Evolutionary conservation across 2,797 vertebrate species (phyloP), one percentile per base, ranked within the genome.

Genomic region (Muscicapa striata): DNA sequence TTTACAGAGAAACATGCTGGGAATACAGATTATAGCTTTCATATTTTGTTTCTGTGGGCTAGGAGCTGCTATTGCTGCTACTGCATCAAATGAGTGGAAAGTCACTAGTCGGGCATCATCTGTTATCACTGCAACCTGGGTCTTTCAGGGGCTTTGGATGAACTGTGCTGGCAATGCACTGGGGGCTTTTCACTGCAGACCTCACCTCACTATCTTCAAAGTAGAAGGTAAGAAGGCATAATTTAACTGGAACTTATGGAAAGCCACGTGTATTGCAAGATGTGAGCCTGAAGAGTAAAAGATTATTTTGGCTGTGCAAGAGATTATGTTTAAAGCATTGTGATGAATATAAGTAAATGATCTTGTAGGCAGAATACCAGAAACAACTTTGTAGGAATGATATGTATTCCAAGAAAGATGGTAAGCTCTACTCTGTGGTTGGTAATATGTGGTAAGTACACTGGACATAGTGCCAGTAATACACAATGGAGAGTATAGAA

Each of bases 81-180:
- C 98, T 2, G 96, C 98, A 4, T 99, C 98, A 51, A 99, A 99
- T 51, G 99, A 99, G 92, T 99, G 99, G 99, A 98, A 98, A 95
- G 98, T 98, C 64, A 99, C 99, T 34, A 99, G 99, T 84, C 96
- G 98, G 83, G 99, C 99, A 17, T 99, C 98, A 5, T 99, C 99
- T 2, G 99, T 99, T 93, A 99, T 99, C 96, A 99, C 99, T 2
- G 99, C 98, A 17, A 99, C 99, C 24, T 99, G 99, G 99, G 98
- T 99, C 66, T 98, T 99, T 85, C 99, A 99, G 97, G 99, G 99
- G 55, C 97, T 99, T 73, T 99, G 99, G 99, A 98, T 98, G 98
- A 99, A 98, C 97, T 99, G 99, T 82, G 99, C 98, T 14, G 99
- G 99, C 36, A 99, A 99, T 1, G 98, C 99, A 3, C 96, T 99